Conservation (phyloP, 2,797 vertebrate species). For the Rhodeus uyekii region DNA sequence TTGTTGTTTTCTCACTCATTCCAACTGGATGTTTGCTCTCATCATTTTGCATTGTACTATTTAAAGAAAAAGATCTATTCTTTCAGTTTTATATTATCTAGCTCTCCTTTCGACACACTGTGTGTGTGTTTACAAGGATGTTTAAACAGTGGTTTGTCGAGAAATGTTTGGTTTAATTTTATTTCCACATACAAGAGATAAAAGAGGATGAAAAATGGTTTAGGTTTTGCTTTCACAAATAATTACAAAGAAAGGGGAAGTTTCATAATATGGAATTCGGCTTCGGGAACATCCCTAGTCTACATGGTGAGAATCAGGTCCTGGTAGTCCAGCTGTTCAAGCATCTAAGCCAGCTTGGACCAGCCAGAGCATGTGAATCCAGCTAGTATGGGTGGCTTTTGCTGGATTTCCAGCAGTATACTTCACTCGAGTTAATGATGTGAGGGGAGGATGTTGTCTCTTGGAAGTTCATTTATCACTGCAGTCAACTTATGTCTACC, state of each 20-base stretch:
- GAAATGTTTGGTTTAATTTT: background rate
- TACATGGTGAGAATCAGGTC: background rate
- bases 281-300: background rate
- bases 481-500: conserved; percentile 26
- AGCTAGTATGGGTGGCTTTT: background rate
- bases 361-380: background rate
- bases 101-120: background rate
- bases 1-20: conserved; percentile 8
- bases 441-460: conserved; percentile 23
- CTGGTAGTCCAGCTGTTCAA: background rate
- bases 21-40: background rate
- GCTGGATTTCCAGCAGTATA: background rate
- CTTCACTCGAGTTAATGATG: conserved; percentile 32
- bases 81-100: background rate
- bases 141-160: background rate
- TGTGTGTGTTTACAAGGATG: background rate
- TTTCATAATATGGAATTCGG: background rate
- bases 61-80: too few relatives aligned
- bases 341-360: background rate
- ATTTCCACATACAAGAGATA: too few relatives aligned
- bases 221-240: background rate
- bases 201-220: too few relatives aligned
- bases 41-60: background rate
- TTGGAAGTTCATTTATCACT: conserved; percentile 35
- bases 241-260: too few relatives aligned